Evolutionary conservation across 2,888 invertebrate genomes (phyloP).

Genomic region (Odontothrips loti): DNA sequence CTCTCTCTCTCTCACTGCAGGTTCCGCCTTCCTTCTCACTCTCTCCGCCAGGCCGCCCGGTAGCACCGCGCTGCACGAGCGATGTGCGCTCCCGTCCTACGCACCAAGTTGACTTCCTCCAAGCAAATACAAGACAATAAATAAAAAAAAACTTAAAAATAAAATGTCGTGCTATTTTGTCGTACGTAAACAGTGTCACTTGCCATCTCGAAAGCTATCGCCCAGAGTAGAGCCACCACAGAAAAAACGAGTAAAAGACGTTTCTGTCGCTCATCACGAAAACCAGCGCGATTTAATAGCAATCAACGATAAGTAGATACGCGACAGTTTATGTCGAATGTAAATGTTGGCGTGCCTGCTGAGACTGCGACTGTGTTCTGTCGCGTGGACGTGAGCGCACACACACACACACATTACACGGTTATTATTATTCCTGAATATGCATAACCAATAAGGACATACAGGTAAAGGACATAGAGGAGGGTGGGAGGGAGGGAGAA

Average conservation of each 20-base stretch:
- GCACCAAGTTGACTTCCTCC: not conserved
- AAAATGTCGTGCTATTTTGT: too few relatives aligned
- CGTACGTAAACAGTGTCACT: too few relatives aligned
- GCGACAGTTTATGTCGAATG: not conserved
- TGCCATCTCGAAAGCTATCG: too few relatives aligned
- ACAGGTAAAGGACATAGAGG: too few relatives aligned
- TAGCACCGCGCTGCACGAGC: not conserved
- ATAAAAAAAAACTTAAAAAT: too few relatives aligned
- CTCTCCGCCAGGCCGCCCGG: not conserved
- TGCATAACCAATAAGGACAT: slow-evolving; percentile 14
- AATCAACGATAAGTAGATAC: too few relatives aligned
- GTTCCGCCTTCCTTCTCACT: too few relatives aligned
- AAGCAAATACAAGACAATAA: not conserved
- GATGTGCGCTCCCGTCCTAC: not conserved
- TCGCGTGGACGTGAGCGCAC: not conserved
- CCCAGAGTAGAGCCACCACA: too few relatives aligned
- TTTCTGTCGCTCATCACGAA: too few relatives aligned
- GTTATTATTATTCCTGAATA: slow-evolving; percentile 13
- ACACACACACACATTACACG: slow-evolving; percentile 22
- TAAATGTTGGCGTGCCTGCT: not conserved
- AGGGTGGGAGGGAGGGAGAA: not conserved
- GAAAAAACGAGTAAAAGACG: too few relatives aligned
- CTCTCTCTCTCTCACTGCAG: not conserved
- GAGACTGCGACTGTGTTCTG: too few relatives aligned
- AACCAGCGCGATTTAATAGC: too few relatives aligned